phyloP scores from a whole-genome alignment of 2,888 invertebrate genomes.

The Zonitis immaculata region DNA sequence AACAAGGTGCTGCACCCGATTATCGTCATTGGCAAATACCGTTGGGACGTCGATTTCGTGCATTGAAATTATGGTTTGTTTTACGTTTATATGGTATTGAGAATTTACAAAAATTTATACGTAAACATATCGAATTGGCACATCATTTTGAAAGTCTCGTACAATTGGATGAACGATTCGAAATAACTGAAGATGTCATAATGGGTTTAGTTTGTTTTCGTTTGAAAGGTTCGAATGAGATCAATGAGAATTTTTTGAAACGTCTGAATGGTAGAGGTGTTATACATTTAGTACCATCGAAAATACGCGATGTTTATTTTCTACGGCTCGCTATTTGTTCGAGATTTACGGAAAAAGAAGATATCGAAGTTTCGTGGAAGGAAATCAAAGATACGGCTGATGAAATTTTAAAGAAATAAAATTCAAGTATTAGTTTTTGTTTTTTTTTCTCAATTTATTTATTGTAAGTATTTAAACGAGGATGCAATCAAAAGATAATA shows the following conservation, averaged over 20 bases:
- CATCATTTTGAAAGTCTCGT: slow-evolving; percentile 82
- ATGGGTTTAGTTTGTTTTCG: slow-evolving; percentile 97
- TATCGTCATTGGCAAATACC: slow-evolving; percentile 98
- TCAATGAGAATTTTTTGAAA: slow-evolving; percentile 76
- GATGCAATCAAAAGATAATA: too few species aligned
- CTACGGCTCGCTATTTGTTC: slow-evolving; percentile 89
- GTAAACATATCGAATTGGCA: slow-evolving; percentile 81
- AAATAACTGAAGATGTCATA: slow-evolving; percentile 82
- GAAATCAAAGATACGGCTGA: slow-evolving; percentile 74
- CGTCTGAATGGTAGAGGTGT: slow-evolving; percentile 84
- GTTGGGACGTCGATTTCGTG: slow-evolving; percentile 85
- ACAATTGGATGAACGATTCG: slow-evolving; percentile 74
- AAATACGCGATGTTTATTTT: slow-evolving; percentile 78
- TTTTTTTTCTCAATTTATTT: too few species aligned
- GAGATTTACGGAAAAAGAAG: slow-evolving; percentile 70
- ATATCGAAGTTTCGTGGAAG: slow-evolving; percentile 82
- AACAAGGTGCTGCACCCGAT: slow-evolving; percentile 85
- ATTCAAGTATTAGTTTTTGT: slow-evolving; percentile 3
- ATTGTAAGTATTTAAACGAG: slow-evolving; percentile 9
- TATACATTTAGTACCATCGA: slow-evolving; percentile 90
- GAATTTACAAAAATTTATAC: slow-evolving; percentile 80
- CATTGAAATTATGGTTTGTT: slow-evolving; percentile 94
- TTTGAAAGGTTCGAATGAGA: slow-evolving; percentile 77
- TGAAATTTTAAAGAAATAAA: slow-evolving; percentile 53
- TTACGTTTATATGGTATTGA: slow-evolving; percentile 83